Conservation (phyloP, 2,888 invertebrate genomes). For the Aquatica leii region DNA sequence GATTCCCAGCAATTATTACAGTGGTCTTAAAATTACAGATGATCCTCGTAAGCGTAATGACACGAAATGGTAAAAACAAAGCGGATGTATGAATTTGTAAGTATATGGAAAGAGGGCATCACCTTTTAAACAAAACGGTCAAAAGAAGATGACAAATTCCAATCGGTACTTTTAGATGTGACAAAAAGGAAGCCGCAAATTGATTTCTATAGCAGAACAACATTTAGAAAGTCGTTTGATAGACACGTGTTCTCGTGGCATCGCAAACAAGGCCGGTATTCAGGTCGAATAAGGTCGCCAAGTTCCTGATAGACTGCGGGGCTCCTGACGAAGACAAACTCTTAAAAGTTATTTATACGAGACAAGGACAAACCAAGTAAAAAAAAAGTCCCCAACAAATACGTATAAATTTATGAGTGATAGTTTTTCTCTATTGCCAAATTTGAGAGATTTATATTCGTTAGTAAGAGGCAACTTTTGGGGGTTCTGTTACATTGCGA, state of each 20-base stretch:
- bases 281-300: conserved; percentile 51
- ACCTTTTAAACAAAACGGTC: conserved; percentile 24
- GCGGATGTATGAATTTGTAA: conserved; percentile 26
- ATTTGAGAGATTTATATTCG: too few species aligned
- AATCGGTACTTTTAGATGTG: conserved; percentile 24
- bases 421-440: not conserved
- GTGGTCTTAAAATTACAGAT: too few species aligned
- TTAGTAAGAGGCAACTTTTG: too few species aligned
- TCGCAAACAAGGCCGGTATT: conserved; percentile 56
- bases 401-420: conserved; percentile 38
- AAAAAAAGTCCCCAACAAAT: conserved; percentile 49
- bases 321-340: conserved; percentile 53
- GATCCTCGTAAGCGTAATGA: too few species aligned
- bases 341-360: conserved; percentile 28
- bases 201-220: conserved; percentile 25
- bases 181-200: conserved; percentile 30
- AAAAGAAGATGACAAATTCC: conserved; percentile 23
- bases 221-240: conserved; percentile 42
- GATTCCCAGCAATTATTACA: too few species aligned
- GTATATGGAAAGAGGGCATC: conserved; percentile 25
- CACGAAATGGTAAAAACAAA: conserved; percentile 14
- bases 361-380: conserved; percentile 45
- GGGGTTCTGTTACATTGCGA: too few species aligned
- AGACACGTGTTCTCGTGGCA: conserved; percentile 50
- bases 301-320: conserved; percentile 57